Evolutionary conservation across 2,888 invertebrate genomes (phyloP).

Genomic region (Drosophila anomalata): DNA sequence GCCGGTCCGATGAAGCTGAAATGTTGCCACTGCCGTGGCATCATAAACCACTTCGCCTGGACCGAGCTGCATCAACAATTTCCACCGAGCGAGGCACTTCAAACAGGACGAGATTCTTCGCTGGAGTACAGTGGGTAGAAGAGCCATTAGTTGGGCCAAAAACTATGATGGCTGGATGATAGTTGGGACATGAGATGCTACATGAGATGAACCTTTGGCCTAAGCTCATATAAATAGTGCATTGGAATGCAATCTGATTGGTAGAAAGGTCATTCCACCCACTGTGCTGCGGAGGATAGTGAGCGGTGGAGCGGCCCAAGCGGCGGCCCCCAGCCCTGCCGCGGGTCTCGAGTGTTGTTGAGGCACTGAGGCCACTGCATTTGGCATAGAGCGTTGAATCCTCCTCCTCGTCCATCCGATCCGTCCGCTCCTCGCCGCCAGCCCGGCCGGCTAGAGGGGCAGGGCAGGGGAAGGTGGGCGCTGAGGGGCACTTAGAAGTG

Average conservation of each 20-base stretch:
- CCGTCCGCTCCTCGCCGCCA: slow-evolving; percentile 1
- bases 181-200: too few species aligned
- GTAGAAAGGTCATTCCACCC: not conserved
- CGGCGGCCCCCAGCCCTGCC: slow-evolving; percentile 48
- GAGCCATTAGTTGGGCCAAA: too few species aligned
- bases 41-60: slow-evolving; percentile 46
- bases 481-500: slow-evolving; percentile 49
- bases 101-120: slow-evolving; percentile 20
- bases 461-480: not conserved
- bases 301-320: slow-evolving; percentile 15
- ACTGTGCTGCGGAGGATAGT: slow-evolving; percentile 13
- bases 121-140: slow-evolving; percentile 8
- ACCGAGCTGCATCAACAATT: slow-evolving; percentile 61
- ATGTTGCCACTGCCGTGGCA: slow-evolving; percentile 34
- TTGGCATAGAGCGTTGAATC: slow-evolving; percentile 59
- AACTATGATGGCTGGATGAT: too few species aligned
- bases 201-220: too few species aligned
- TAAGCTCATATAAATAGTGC: not conserved
- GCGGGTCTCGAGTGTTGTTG: slow-evolving; percentile 35
- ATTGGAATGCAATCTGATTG: not conserved
- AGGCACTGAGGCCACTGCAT: slow-evolving; percentile 57
- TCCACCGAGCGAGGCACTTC: slow-evolving; percentile 44
- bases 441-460: not conserved
- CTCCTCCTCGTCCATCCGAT: slow-evolving; percentile 22
- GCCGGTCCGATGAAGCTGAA: slow-evolving; percentile 34